Conservation (phyloP, 2,113 vertebrate species). For the Pterocles orientalis region DNA sequence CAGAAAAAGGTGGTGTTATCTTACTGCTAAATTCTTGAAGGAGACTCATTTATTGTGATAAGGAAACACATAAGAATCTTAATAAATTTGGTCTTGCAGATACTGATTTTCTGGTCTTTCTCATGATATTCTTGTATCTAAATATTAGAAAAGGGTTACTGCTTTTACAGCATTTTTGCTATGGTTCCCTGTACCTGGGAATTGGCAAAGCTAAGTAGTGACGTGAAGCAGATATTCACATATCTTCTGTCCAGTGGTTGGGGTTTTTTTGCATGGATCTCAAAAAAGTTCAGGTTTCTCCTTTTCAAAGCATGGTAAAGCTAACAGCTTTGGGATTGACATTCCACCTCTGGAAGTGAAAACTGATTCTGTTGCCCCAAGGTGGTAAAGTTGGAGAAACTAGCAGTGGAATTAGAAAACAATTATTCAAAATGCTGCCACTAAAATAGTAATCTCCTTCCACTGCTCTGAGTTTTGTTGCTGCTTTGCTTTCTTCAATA, state of each 20-base stretch:
- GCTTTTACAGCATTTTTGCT: not conserved
- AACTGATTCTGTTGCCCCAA: not conserved
- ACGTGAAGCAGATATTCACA: not conserved
- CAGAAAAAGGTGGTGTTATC: not conserved
- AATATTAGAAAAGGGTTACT: not conserved
- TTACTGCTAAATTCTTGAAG: not conserved
- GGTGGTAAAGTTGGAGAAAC: not conserved
- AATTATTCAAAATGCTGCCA: not conserved
- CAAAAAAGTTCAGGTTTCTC: not conserved
- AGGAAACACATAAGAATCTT: not conserved
- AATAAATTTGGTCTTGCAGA: not conserved
- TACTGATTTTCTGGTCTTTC: not conserved
- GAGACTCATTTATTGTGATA: not conserved
- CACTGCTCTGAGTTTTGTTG: not conserved
- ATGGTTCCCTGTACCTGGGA: not conserved
- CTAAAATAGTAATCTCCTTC: not conserved
- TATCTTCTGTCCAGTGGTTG: not conserved
- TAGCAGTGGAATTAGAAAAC: not conserved
- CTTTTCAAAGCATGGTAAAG: not conserved
- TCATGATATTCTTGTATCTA: not conserved
- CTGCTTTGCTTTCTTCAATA: not conserved
- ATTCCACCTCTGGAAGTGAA: not conserved
- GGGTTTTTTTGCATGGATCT: not conserved
- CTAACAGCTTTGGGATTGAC: not conserved
- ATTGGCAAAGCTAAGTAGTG: not conserved